Conservation (phyloP, 2,888 invertebrate genomes). For the Cephus pygmeus region DNA sequence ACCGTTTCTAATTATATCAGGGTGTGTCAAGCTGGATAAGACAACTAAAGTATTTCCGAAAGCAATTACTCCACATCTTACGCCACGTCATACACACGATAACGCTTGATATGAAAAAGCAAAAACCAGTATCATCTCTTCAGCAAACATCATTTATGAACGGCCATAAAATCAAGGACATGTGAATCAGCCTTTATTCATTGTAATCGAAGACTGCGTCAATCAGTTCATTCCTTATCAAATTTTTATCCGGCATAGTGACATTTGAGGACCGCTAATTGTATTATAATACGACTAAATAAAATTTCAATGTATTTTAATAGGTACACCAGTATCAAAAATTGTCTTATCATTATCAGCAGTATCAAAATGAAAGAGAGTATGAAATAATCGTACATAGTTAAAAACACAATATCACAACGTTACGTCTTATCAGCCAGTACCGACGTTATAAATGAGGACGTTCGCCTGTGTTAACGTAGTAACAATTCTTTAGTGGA, state of each 20-base stretch:
- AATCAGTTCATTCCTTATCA: not conserved
- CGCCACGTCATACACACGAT: not conserved
- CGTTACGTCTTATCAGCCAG: constrained; percentile 34
- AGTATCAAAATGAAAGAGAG: not conserved
- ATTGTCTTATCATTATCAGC: not conserved
- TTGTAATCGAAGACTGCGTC: not conserved
- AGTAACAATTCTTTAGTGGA: constrained; percentile 28
- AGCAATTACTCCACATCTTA: not conserved
- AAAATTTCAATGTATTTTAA: not conserved
- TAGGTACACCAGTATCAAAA: too few relatives aligned
- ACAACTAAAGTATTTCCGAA: not conserved
- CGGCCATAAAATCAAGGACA: not conserved
- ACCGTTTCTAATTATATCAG: not conserved
- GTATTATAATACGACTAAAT: not conserved
- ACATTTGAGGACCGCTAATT: not conserved
- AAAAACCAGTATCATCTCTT: not conserved
- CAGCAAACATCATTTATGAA: not conserved
- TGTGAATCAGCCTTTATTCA: not conserved
- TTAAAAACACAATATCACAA: constrained; percentile 28
- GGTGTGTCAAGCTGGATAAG: not conserved
- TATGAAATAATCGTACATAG: not conserved
- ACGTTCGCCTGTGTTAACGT: constrained; percentile 21
- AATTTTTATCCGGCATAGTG: not conserved
- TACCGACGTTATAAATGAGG: not conserved
- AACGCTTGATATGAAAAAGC: not conserved